Conservation (phyloP, 2,113 vertebrate genomes). For the Bagarius yarrelli region DNA sequence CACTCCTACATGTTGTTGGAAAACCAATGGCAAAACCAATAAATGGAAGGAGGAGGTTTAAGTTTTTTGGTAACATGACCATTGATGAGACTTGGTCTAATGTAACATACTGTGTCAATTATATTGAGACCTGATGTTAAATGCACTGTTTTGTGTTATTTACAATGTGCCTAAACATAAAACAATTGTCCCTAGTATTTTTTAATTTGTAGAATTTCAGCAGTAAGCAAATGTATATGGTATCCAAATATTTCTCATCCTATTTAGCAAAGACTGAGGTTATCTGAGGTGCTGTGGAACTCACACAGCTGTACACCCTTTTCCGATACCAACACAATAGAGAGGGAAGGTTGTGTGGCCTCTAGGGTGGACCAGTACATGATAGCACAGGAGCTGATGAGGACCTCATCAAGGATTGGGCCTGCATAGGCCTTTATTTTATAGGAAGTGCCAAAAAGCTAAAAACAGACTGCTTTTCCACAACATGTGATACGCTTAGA, state of each 20-base stretch:
- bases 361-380: conserved; percentile 59
- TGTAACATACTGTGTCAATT: conserved; percentile 43
- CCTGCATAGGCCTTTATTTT: conserved; percentile 8
- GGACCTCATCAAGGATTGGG: conserved; percentile 13
- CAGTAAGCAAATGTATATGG: not conserved
- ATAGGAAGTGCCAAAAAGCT: conserved; percentile 15
- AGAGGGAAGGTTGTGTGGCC: conserved; percentile 60
- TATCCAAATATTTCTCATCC: too few relatives aligned
- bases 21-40: too few relatives aligned
- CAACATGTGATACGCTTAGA: conserved; percentile 5
- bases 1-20: conserved; percentile 60
- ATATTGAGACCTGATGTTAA: conserved; percentile 4
- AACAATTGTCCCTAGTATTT: not conserved
- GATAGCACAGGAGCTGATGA: conserved; percentile 35
- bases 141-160: not conserved
- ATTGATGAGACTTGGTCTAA: conserved; percentile 35
- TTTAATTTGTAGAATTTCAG: not conserved
- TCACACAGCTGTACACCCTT: conserved; percentile 65
- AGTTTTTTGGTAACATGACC: conserved; percentile 47
- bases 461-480: conserved; percentile 37
- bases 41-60: conserved; percentile 70
- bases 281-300: conserved; percentile 60
- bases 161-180: not conserved
- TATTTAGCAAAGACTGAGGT: conserved; percentile 33
- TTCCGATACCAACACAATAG: conserved; percentile 72